Base-by-base conservation (phyloP, 2,113 vertebrate species). In the Catharus minimus region DNA sequence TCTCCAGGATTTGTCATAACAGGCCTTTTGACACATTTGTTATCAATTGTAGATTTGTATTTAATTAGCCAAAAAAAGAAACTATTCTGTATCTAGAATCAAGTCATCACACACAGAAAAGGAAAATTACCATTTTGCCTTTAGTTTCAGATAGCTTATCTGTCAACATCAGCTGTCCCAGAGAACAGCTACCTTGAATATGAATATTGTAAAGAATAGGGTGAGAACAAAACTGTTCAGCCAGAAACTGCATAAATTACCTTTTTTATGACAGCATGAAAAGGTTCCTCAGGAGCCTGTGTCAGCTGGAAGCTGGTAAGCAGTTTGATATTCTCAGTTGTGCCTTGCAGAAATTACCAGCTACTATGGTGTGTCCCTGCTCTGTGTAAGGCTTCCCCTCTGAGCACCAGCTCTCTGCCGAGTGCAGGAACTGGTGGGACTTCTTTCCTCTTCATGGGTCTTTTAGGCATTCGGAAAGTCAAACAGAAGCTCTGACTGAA, bases 271-370 rank as follows among this genome's bases (percentile, higher is more conserved):
- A 28, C 23, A 78, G 52, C 66, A 43, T 41, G 27, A 79, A 74
- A 82, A 82, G 12, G 36, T 56, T 74, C 30, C 13, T 78, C 15
- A 17, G 21, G 19, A 57, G 41, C 77, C 57, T 50, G 26, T 89
- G 60, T 65, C 65, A 53, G 36, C 2, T 92, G 89, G n/a, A 80
- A 85, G 62, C 30, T 52, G 39, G 15, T 41, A 13, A 43, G 28
- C 43, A 32, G 44, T 68, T 52, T 72, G 49, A 16, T 72, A 11
- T 21, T 72, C 44, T 82, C 33, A 53, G n/a, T 18, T 4, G 1
- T 53, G 97, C 90, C 83, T 95, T 97, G 97, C 97, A 98, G 69
- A 96, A 95, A 73, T 98, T 97, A 7, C 86, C 92, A 81, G 97
- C 97, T 83, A 95, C 97, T 12, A 86, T 94, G 4, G 96, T 89